Percentiles rank a stretch among this genome's conserved stretches.
phyloP scores from a whole-genome alignment of 64 coral and sea anemone species.

The Montipora foliosa region DNA sequence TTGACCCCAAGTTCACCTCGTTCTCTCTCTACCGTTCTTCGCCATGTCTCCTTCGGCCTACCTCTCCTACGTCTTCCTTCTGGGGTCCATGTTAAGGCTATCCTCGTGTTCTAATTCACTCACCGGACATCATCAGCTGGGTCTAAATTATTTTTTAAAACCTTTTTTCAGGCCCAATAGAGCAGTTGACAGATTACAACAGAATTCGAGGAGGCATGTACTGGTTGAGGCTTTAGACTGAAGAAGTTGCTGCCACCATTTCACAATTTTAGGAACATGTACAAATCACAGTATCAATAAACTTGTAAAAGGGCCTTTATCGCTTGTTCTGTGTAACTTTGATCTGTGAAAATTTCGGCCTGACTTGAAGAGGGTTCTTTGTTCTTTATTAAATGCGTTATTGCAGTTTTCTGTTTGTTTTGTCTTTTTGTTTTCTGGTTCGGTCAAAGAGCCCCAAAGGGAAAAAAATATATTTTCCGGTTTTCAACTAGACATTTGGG shows the following conservation, averaged over 20 bases:
- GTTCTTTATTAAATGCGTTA: constrained; percentile 30
- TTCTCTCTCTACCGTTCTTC: too few relatives aligned
- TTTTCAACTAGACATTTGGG: too few relatives aligned
- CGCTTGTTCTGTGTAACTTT: constrained; percentile 20
- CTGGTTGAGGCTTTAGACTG: constrained; percentile 87
- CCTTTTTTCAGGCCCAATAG: constrained; percentile 80
- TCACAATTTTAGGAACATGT: not conserved
- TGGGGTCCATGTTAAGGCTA: too few relatives aligned
- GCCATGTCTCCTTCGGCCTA: too few relatives aligned
- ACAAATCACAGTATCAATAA: not conserved
- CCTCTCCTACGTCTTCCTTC: too few relatives aligned
- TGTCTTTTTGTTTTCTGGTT: not conserved
- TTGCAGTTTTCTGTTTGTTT: not conserved
- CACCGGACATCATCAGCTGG: too few relatives aligned
- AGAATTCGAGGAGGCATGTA: constrained; percentile 92
- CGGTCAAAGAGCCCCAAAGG: too few relatives aligned
- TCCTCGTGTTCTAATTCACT: too few relatives aligned
- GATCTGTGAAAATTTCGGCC: constrained; percentile 18
- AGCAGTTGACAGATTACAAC: constrained; percentile 96
- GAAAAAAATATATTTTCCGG: too few relatives aligned
- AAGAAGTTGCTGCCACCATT: not conserved
- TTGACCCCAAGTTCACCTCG: too few relatives aligned
- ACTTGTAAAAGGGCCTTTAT: not conserved
- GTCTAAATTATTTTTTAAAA: not conserved
- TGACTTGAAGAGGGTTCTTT: not conserved